Percentiles rank a stretch among this genome's conserved stretches.
These are phyloP conservation scores for Enteromius radiatus DNA, from an alignment of 2,797 vertebrate species.

Conservation along the genomic window DNA sequence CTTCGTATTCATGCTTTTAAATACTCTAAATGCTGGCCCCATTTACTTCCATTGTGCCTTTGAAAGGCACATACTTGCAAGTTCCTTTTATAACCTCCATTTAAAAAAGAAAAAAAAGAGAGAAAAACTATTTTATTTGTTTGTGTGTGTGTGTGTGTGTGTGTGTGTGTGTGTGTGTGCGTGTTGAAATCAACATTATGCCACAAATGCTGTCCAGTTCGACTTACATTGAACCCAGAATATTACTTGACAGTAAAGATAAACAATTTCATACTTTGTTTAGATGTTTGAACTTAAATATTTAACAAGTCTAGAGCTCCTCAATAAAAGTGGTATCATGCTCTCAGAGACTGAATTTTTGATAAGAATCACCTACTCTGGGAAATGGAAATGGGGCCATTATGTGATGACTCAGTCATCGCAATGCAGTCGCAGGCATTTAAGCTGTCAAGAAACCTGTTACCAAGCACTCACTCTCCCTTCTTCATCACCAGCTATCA, in stretches of 20 bases:
- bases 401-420: conserved; percentile 26
- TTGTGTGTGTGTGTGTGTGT: not conserved
- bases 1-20: not conserved
- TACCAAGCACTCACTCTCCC: conserved; percentile 20
- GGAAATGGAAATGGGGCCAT: not conserved
- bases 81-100: not conserved
- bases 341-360: conserved; percentile 17
- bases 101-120: not conserved
- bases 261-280: not conserved
- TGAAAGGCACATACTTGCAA: not conserved
- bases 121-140: not conserved
- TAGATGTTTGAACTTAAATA: not conserved
- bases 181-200: not conserved
- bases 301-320: conserved; percentile 11
- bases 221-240: not conserved
- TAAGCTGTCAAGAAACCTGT: conserved; percentile 25
- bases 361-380: conserved; percentile 4
- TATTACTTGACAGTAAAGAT: not conserved
- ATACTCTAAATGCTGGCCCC: not conserved
- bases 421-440: conserved; percentile 28
- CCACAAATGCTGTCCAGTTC: not conserved
- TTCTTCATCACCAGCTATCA: conserved; percentile 43
- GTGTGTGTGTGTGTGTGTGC: not conserved
- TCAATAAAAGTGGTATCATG: conserved; percentile 15
- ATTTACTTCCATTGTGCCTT: not conserved